Percentiles rank a stretch among this genome's conserved stretches.
These are phyloP conservation scores for Platysteira castanea DNA, from an alignment of 2,113 vertebrate genomes.

Conservation along the genomic window DNA sequence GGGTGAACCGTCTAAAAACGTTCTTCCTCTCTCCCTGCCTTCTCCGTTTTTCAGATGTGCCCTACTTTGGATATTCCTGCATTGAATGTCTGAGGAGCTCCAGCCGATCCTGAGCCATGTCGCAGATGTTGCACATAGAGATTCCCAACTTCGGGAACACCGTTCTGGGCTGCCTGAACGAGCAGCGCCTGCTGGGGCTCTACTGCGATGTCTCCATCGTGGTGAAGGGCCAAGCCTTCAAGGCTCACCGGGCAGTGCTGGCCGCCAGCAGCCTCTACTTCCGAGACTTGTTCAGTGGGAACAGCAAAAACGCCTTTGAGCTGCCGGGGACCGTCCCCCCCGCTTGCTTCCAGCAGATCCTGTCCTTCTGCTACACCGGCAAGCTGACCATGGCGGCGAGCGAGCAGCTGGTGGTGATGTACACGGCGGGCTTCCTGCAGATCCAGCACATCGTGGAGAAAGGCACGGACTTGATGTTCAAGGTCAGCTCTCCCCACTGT, in stretches of 20 bases:
- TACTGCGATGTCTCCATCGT: constrained; percentile 99
- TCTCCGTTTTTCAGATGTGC: constrained; percentile 79
- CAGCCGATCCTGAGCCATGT: constrained; percentile 78
- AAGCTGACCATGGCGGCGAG: constrained; percentile 98
- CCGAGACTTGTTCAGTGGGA: constrained; percentile 94
- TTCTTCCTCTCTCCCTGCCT: not conserved
- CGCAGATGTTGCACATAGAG: constrained; percentile 97
- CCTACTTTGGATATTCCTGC: constrained; percentile 65
- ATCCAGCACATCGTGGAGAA: constrained; percentile 98
- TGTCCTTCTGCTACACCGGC: constrained; percentile 97
- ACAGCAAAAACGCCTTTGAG: constrained; percentile 94
- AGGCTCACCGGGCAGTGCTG: constrained; percentile 94
- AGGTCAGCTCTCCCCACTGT: constrained; percentile 97
- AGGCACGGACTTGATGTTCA: constrained; percentile 97
- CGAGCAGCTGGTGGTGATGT: constrained; percentile 99
- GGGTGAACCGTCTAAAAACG: not conserved
- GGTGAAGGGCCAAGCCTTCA: constrained; percentile 97
- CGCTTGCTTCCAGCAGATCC: constrained; percentile 96
- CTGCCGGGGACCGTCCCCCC: constrained; percentile 93
- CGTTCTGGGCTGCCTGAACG: constrained; percentile 93
- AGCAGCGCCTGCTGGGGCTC: constrained; percentile 93
- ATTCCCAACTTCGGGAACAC: constrained; percentile 98
- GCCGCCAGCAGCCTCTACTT: constrained; percentile 98
- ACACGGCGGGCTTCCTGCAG: constrained; percentile 97
- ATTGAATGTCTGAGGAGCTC: constrained; percentile 74